These are phyloP conservation scores for Folsomia manolachei DNA, from an alignment of 2,888 invertebrate genomes.

Conservation along the genomic window DNA sequence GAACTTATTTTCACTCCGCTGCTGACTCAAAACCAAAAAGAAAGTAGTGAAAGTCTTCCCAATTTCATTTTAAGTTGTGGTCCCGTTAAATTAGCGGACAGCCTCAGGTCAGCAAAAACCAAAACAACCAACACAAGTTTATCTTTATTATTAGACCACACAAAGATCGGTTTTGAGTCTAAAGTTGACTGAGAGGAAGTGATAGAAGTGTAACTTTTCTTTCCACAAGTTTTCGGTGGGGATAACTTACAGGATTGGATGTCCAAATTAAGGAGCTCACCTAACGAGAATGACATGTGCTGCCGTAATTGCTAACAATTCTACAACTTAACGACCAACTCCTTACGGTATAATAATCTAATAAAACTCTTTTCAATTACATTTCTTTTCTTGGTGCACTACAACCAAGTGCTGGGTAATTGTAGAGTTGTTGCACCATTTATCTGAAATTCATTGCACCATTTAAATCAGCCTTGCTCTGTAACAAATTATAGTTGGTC, in stretches of 20 bases:
- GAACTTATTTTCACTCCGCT: neutral
- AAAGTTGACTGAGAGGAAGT: neutral
- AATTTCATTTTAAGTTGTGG: neutral
- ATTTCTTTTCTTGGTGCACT: neutral
- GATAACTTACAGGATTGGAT: no score
- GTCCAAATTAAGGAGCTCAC: no score
- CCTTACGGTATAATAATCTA: neutral
- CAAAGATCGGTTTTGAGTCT: neutral
- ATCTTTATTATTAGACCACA: neutral
- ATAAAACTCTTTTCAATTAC: neutral
- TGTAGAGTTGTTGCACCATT: no score
- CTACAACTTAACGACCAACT: neutral
- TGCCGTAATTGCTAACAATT: neutral
- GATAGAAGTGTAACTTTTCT: neutral
- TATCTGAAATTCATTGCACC: neutral
- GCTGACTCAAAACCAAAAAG: neutral
- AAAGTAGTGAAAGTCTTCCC: neutral
- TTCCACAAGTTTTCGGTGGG: neutral
- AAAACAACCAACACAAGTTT: neutral
- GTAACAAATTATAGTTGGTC: no score
- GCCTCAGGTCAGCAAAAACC: neutral
- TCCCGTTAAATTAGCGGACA: neutral
- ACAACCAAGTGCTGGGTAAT: no score
- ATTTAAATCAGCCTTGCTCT: neutral
- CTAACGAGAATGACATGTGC: neutral